Base-by-base conservation (phyloP, 2,113 vertebrate species). In the Ammodytes marinus region DNA sequence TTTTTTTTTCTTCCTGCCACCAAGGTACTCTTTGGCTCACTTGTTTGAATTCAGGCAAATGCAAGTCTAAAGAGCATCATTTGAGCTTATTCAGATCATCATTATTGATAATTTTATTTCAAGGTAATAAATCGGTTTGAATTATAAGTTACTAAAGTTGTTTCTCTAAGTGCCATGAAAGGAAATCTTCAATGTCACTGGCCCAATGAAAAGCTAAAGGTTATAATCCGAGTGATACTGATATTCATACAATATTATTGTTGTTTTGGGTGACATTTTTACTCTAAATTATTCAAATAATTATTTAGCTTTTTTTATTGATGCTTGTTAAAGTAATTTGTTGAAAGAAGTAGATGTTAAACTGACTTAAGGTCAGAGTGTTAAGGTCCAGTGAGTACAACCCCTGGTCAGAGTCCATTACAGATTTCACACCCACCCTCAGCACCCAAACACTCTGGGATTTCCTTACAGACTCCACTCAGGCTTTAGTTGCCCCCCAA, bases 21-120 rank as follows among this genome's bases (percentile, higher is more conserved):
- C 83, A 88, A 92, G 88, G 71, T 67, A 76, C 86, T 95, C 94
- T 93, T 95, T 96, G 95, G 94, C 87, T 83, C 80, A 95, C 91
- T 93, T 95, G 95, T 96, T 95, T 96, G 92, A 88, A 90, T 93
- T 93, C 53, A 58, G 37, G 8, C 55, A 93, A 94, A 95, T 95
- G 90, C 91, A 92, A 84, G 59, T 87, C 92, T 94, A 93, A 95
- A 96, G 93, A 60, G 82, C 85, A 84, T 94, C 88, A 66, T 72
- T 71, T 74, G 67, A 86, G 80, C 77, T 50, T 60, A 55, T 63
- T 77, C 46, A 54, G 13, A 72, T 93, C 83, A 81, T 87, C 80
- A 77, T 89, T 83, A 88, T 93, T 91, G 69, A 84, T 92, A 91
- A 71, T 86, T 84, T 69, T 64, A 74, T 71, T 92, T 86, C 4